phyloP scores from a whole-genome alignment of 2,113 vertebrate species.

The Struthidea cinerea region DNA sequence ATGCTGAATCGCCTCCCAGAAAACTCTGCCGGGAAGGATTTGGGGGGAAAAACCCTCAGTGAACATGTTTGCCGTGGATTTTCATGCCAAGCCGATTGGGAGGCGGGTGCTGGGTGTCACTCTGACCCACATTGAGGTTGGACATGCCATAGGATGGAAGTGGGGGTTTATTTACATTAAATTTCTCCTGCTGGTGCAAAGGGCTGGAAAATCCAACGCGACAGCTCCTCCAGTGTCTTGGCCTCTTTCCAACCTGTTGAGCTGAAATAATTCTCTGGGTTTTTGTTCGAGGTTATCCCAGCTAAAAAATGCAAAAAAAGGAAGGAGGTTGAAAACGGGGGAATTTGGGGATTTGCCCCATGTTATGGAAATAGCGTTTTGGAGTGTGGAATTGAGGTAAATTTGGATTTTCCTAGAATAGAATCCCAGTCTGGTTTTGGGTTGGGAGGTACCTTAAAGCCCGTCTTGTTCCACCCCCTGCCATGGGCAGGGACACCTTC shows the following conservation, averaged over 20 bases:
- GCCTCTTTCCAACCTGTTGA: background rate
- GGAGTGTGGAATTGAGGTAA: rapidly evolving
- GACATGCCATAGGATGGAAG: background rate
- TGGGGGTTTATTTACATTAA: background rate
- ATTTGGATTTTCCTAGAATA: background rate
- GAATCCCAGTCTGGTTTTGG: background rate
- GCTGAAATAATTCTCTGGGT: background rate
- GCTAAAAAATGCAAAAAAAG: background rate
- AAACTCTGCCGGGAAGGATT: background rate
- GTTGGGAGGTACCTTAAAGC: background rate
- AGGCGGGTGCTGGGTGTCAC: rapidly evolving
- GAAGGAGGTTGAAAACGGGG: rapidly evolving
- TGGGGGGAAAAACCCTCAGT: rapidly evolving
- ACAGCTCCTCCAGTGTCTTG: background rate
- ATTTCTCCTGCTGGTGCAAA: background rate
- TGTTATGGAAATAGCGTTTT: rapidly evolving
- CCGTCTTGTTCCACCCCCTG: background rate
- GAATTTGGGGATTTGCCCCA: background rate
- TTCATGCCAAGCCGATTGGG: background rate
- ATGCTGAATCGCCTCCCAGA: rapidly evolving
- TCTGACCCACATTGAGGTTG: rapidly evolving
- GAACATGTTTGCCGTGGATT: rapidly evolving
- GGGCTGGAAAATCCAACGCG: constrained; percentile 2
- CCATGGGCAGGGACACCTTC: background rate
- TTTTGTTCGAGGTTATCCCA: background rate